phyloP scores from a whole-genome alignment of 2,113 vertebrate genomes.

The Caranx ignobilis region DNA sequence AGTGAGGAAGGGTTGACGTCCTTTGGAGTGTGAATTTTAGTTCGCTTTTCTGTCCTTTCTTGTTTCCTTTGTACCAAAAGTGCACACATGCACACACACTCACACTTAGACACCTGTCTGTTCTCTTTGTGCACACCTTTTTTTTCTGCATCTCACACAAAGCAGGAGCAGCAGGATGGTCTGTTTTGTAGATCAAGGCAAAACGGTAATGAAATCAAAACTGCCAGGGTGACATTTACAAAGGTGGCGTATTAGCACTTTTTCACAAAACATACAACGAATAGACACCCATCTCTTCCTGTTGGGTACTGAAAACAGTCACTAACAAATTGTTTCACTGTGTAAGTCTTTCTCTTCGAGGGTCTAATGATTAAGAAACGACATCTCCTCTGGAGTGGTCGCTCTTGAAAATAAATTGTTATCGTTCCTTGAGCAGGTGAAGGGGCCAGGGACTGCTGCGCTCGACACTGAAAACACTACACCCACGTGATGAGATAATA shows the following conservation, averaged over 20 bases:
- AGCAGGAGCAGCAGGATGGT: constrained; percentile 67
- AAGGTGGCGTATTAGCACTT: constrained; percentile 56
- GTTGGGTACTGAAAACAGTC: constrained; percentile 20
- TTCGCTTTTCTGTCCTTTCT: constrained; percentile 51
- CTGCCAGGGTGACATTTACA: constrained; percentile 73
- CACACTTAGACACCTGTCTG: constrained; percentile 46
- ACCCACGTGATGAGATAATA: constrained; percentile 70
- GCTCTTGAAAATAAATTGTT: constrained; percentile 69
- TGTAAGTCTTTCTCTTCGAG: constrained; percentile 20
- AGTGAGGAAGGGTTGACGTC: constrained; percentile 38
- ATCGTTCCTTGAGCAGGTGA: constrained; percentile 65
- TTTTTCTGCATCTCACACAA: constrained; percentile 61
- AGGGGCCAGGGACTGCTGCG: constrained; percentile 71
- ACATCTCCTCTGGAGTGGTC: constrained; percentile 41
- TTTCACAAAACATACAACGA: constrained; percentile 36
- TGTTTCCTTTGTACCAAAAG: constrained; percentile 51
- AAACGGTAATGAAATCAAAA: constrained; percentile 76
- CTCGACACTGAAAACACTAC: constrained; percentile 62
- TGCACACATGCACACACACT: constrained; percentile 4
- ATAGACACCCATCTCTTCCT: constrained; percentile 16
- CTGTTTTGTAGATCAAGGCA: constrained; percentile 77
- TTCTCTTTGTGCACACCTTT: constrained; percentile 42
- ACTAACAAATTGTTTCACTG: constrained; percentile 33
- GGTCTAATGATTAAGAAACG: constrained; percentile 53
- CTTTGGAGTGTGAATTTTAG: constrained; percentile 55